Base-by-base conservation (phyloP, 2,797 vertebrate species). In the Cercopithecus neglectus region DNA sequence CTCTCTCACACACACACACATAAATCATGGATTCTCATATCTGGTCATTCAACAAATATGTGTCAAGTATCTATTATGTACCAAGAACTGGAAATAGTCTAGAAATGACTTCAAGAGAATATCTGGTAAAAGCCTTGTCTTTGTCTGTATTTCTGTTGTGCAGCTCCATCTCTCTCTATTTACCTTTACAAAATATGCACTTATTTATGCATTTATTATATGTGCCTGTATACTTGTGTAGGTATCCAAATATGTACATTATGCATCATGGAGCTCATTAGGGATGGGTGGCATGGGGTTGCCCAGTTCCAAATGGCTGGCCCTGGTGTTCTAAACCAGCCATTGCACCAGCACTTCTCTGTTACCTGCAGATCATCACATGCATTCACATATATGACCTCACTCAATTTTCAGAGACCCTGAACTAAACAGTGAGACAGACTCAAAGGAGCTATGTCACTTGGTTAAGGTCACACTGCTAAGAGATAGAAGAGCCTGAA, bases 181-280 rank as follows among this genome's bases (percentile, higher is more conserved):
- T 17, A 50, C 11, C 59, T 85, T 46, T 53, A 72, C 13, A 55
- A 88, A 84, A 24, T 11, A 19, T 6, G 4, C 16, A 41, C 17
- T 12, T n/a, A 5, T 53, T 22, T 22, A 17, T 11, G 3, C 5
- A 0, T 24, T 46, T 36, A 11, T 22, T 33, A 13, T 48, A 21
- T 11, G 22, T 16, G 11, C 30, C 7, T 5, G 22, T 28, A 16
- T 6, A 33, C 11, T 5, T 48, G 8, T 48, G 3, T 16, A 8
- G 10, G 9, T 7, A 12, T 1, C 39, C 61, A 70, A 22, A 48
- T 9, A 3, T 5, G 11, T 0, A 28, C 3, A 2, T 3, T 1
- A 1, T 0, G 10, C 3, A 2, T 44, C n/a, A 1, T 0, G 17
- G 0, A 26, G 28, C 6, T 7, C 5, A 24, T 41, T 57, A 26